Evolutionary conservation across 2,113 vertebrate genomes (phyloP).

Genomic region (Labeo rohita): DNA sequence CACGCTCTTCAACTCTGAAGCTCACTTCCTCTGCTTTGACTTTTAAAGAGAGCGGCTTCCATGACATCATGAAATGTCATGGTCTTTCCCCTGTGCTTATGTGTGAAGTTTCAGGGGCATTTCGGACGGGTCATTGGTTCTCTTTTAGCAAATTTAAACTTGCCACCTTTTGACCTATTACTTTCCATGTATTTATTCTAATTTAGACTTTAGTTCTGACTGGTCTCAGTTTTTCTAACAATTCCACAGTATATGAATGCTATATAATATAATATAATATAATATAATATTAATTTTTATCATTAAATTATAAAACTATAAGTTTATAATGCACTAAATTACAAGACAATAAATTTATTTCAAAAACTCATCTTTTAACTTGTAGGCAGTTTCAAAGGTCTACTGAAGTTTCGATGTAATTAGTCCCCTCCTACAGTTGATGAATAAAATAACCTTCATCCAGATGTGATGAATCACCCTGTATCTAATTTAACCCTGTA

Average conservation of each 20-base stretch:
- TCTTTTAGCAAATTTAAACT: constrained; percentile 15
- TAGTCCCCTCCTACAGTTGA: not conserved
- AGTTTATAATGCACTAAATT: no score
- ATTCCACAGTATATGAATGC: not conserved
- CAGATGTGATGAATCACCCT: not conserved
- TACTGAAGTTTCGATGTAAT: not conserved
- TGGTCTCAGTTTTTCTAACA: not conserved
- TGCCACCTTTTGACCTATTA: constrained; percentile 15
- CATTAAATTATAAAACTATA: not conserved
- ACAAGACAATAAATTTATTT: no score
- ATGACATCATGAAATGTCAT: constrained; percentile 71
- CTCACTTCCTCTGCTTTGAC: constrained; percentile 67
- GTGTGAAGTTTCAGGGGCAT: constrained; percentile 45
- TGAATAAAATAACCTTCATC: not conserved
- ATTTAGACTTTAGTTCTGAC: not conserved
- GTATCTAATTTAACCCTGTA: not conserved
- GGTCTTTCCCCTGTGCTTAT: constrained; percentile 65
- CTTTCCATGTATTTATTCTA: not conserved
- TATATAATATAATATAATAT: not conserved
- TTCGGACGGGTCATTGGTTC: constrained; percentile 23
- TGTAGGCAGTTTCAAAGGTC: no score
- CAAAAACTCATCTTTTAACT: no score
- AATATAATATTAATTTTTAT: not conserved
- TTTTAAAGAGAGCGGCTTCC: constrained; percentile 66
- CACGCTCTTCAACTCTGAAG: constrained; percentile 49